Evolutionary conservation across 2,113 vertebrate genomes (phyloP).

Genomic region (Sinosuthora webbiana): DNA sequence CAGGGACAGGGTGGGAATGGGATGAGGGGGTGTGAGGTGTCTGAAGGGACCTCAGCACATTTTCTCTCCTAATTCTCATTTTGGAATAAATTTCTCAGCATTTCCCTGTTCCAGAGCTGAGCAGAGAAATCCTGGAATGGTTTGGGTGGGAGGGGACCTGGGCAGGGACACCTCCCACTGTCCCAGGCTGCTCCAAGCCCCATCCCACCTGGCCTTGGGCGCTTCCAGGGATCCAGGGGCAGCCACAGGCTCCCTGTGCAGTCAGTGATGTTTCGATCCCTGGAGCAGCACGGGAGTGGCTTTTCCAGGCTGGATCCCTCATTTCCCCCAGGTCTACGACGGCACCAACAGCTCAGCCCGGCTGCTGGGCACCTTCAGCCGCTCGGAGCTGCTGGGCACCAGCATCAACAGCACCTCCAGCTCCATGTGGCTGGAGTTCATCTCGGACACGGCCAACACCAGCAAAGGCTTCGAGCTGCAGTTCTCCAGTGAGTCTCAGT

Average conservation of each 20-base stretch:
- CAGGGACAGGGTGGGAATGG: background rate
- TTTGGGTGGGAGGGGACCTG: background rate
- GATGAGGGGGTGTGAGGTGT: background rate
- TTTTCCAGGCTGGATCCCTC: background rate
- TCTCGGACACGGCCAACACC: conserved; percentile 87
- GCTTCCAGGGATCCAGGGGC: background rate
- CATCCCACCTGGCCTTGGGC: fast-evolving
- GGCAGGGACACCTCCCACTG: background rate
- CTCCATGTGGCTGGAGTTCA: conserved; percentile 94
- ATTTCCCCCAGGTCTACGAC: conserved; percentile 86
- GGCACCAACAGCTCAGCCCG: conserved; percentile 90
- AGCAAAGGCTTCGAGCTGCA: conserved; percentile 95
- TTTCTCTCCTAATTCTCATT: background rate
- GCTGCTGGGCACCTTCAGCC: conserved; percentile 87
- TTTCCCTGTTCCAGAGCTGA: background rate
- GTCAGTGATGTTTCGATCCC: background rate
- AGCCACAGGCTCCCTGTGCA: background rate
- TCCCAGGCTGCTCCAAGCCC: background rate
- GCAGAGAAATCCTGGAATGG: background rate
- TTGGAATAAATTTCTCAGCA: background rate
- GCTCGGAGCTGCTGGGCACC: conserved; percentile 82
- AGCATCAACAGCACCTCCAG: conserved; percentile 96
- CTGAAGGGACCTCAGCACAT: background rate
- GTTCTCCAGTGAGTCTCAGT: conserved; percentile 87
- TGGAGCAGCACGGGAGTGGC: fast-evolving